A percentile compares a stretch with the other conserved stretches of the same genome.
These are phyloP conservation scores for Willowsia nigromaculata DNA, from an alignment of 2,888 invertebrate species.

Conservation along the genomic window DNA sequence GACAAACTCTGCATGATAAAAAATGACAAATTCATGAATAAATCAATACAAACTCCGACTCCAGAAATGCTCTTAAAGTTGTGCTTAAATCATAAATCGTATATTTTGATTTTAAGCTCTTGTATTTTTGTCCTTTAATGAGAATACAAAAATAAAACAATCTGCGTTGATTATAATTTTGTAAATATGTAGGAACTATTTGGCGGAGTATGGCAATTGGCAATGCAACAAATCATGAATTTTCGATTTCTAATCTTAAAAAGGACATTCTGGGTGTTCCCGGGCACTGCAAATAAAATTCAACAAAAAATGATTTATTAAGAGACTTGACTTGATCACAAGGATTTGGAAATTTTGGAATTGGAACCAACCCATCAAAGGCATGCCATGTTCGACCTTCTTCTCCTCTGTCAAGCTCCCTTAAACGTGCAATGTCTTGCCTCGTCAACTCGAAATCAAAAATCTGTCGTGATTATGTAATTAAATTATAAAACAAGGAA, in stretches of 20 bases:
- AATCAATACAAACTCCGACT: too few relatives aligned
- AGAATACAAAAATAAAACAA: too few relatives aligned
- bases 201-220: background rate
- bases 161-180: too few relatives aligned
- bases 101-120: too few relatives aligned
- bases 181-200: too few relatives aligned
- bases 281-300: slow-evolving; percentile 17
- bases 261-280: slow-evolving; percentile 70
- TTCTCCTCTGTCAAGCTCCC: slow-evolving; percentile 65
- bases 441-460: slow-evolving; percentile 66
- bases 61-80: too few relatives aligned
- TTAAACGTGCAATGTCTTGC: slow-evolving; percentile 57
- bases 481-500: background rate
- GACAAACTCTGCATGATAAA: too few relatives aligned
- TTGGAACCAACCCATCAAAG: slow-evolving; percentile 54
- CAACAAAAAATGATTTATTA: background rate
- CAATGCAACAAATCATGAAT: too few relatives aligned
- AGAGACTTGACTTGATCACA: background rate
- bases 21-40: too few relatives aligned
- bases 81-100: too few relatives aligned
- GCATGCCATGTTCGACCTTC: slow-evolving; percentile 53
- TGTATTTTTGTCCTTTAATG: too few relatives aligned
- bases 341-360: background rate
- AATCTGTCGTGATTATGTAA: slow-evolving; percentile 36
- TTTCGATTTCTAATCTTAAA: too few relatives aligned